Percentiles rank a stretch among this genome's conserved stretches.
These are phyloP conservation scores for Stratiolaelaps scimitus DNA, from an alignment of 1,140 invertebrate genomes.

Conservation along the genomic window DNA sequence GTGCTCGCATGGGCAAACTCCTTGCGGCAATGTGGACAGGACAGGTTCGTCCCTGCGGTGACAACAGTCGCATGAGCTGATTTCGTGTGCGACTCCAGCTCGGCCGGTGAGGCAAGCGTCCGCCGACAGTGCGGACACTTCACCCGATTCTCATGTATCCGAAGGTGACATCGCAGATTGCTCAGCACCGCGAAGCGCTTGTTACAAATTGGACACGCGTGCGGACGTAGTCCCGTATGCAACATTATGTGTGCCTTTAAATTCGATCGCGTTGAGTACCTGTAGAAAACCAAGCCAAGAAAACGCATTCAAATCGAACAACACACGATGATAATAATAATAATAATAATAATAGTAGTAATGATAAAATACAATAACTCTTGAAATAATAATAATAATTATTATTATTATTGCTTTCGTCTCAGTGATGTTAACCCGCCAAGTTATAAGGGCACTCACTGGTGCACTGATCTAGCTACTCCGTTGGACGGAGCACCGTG, in stretches of 20 bases:
- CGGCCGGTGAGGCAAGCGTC: not conserved
- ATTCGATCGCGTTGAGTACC: constrained; percentile 28
- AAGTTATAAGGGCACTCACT: not conserved
- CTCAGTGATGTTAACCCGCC: not conserved
- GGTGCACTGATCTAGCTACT: too few species aligned
- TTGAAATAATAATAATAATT: too few species aligned
- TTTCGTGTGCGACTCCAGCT: not conserved
- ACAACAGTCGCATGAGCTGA: not conserved
- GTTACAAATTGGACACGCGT: constrained; percentile 26
- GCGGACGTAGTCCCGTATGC: constrained; percentile 30
- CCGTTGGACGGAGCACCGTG: too few species aligned
- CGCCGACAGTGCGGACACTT: not conserved
- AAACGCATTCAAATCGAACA: too few species aligned
- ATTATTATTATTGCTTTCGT: not conserved
- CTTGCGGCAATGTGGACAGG: constrained; percentile 14
- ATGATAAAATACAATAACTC: too few species aligned
- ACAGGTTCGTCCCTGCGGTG: not conserved
- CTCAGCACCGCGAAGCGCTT: constrained; percentile 31
- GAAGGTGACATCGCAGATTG: constrained; percentile 29
- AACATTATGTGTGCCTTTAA: constrained; percentile 29
- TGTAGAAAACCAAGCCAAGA: not conserved
- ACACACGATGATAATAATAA: too few species aligned
- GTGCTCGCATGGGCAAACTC: constrained; percentile 2
- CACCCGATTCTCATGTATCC: constrained; percentile 1
- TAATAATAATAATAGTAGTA: too few species aligned